Conservation (phyloP, 2,797 vertebrate species). For the Hylomyscus alleni region DNA sequence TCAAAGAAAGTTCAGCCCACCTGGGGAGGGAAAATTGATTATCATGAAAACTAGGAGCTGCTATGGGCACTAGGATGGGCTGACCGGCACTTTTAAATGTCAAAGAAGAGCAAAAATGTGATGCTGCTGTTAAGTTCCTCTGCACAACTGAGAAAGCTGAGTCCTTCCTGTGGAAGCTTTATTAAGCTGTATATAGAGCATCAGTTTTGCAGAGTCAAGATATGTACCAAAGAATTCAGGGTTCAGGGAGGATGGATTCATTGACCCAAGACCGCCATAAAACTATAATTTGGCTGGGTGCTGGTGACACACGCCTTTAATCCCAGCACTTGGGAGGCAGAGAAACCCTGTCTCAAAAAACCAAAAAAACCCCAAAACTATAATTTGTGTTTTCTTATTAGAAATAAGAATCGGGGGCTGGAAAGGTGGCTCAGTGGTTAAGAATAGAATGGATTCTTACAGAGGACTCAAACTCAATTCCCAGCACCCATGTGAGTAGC, state of each 20-base stretch:
- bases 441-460: neutral
- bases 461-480: neutral
- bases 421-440: neutral
- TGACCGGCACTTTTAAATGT: neutral
- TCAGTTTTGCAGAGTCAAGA: neutral
- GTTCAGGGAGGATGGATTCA: rapidly evolving
- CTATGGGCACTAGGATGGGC: neutral
- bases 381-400: neutral
- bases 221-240: neutral
- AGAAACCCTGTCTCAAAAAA: too few species aligned
- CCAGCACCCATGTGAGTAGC: neutral
- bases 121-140: neutral
- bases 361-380: too few species aligned
- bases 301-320: too few species aligned
- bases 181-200: neutral
- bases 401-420: neutral
- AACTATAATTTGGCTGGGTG: neutral
- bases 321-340: too few species aligned
- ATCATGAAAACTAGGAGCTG: neutral
- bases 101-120: neutral
- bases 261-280: neutral
- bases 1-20: neutral
- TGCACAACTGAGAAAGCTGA: neutral
- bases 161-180: neutral
- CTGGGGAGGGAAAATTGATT: neutral